Evolutionary conservation across 2,797 vertebrate species (phyloP).

Genomic region (Delichon dasypus): DNA sequence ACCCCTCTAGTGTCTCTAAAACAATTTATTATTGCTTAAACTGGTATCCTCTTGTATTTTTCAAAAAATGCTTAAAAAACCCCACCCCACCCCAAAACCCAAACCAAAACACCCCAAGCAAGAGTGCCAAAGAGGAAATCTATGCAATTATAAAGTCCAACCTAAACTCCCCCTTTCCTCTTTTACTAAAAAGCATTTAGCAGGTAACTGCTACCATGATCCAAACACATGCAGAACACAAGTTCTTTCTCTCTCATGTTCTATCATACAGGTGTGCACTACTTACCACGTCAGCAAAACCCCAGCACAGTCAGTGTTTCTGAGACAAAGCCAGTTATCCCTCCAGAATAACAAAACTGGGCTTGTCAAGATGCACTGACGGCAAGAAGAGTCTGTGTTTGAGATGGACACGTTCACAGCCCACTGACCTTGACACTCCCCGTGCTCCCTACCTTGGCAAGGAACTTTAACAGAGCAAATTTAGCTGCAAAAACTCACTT

Average conservation of each 20-base stretch:
- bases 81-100: neutral
- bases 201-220: neutral
- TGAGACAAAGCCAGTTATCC: slow-evolving; percentile 36
- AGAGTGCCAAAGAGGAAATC: neutral
- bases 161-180: neutral
- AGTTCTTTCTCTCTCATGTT: neutral
- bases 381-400: neutral
- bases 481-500: neutral
- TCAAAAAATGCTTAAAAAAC: neutral
- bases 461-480: neutral
- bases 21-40: neutral
- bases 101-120: neutral
- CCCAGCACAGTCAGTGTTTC: neutral
- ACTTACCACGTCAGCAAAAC: slow-evolving; percentile 9
- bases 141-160: neutral
- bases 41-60: neutral
- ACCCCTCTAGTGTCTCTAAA: neutral
- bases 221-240: slow-evolving; percentile 14
- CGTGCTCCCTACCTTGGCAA: neutral
- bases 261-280: neutral
- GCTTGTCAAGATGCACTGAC: slow-evolving; percentile 31
- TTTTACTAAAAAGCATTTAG: neutral
- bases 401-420: neutral
- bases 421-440: neutral
- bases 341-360: slow-evolving; percentile 4